Conservation (phyloP, 2,797 vertebrate species). For the Centropyge bicolor region DNA sequence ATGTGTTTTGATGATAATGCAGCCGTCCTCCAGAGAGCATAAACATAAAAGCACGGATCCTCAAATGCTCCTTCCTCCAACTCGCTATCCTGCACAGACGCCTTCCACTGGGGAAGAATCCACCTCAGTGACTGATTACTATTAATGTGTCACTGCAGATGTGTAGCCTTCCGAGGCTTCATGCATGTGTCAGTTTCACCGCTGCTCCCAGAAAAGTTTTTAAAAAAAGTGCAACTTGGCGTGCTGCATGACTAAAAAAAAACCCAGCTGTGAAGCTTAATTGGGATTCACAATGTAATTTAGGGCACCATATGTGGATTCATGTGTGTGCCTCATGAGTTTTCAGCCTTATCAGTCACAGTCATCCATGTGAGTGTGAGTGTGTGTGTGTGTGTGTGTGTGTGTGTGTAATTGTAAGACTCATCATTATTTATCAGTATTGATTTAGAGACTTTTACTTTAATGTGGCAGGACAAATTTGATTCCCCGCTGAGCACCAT, state of each 20-base stretch:
- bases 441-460: slow-evolving; percentile 41
- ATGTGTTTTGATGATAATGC: slow-evolving; percentile 14
- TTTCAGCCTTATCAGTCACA: slow-evolving; percentile 35
- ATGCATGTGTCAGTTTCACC: slow-evolving; percentile 7
- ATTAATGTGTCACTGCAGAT: slow-evolving; percentile 13
- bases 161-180: slow-evolving; percentile 25
- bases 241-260: slow-evolving; percentile 23
- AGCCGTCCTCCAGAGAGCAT: slow-evolving; percentile 13
- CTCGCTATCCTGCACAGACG: background rate
- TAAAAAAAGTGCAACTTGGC: slow-evolving; percentile 16
- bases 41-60: slow-evolving; percentile 35
- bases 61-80: slow-evolving; percentile 17
- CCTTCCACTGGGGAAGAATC: slow-evolving; percentile 20
- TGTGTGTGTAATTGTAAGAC: slow-evolving; percentile 18
- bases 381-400: slow-evolving; percentile 6
- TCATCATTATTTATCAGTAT: slow-evolving; percentile 47
- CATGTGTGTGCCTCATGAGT: slow-evolving; percentile 46
- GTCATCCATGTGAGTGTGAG: background rate
- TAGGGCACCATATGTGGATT: slow-evolving; percentile 53
- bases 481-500: slow-evolving; percentile 17
- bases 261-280: slow-evolving; percentile 51
- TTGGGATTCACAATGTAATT: slow-evolving; percentile 62
- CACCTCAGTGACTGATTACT: slow-evolving; percentile 20
- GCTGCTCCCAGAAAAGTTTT: slow-evolving; percentile 13
- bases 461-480: slow-evolving; percentile 17